Percentiles rank a stretch among this genome's conserved stretches.
These are phyloP conservation scores for Tridacna gigas DNA, from an alignment of 2,888 invertebrate species.

Conservation along the genomic window DNA sequence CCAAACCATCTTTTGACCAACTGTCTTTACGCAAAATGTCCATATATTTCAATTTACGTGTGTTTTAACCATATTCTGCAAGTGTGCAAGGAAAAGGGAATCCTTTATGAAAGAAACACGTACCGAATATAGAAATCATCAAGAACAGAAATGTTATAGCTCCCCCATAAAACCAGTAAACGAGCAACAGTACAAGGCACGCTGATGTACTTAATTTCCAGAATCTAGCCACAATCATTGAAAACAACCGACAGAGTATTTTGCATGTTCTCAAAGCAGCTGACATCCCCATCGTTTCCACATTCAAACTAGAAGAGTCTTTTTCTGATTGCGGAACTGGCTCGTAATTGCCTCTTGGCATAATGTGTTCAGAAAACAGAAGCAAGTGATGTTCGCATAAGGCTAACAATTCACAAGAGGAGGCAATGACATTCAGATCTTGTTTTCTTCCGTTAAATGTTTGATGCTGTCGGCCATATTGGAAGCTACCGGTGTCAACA, in stretches of 20 bases:
- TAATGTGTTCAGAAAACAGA: not conserved
- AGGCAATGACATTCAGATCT: not conserved
- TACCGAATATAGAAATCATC: conserved; percentile 90
- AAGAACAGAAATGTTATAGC: conserved; percentile 90
- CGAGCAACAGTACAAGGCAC: conserved; percentile 89
- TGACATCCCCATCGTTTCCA: conserved; percentile 35
- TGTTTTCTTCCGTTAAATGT: not conserved
- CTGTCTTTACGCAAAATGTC: no score
- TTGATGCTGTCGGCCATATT: conserved; percentile 1
- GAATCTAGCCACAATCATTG: conserved; percentile 87
- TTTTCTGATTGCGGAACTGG: not conserved
- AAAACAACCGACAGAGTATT: conserved; percentile 43
- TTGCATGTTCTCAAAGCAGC: conserved; percentile 39
- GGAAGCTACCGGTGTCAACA: not conserved
- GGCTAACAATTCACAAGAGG: not conserved
- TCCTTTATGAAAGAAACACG: no score
- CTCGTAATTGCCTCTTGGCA: conserved; percentile 10
- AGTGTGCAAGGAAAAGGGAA: no score
- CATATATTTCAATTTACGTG: no score
- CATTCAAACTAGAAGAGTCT: not conserved
- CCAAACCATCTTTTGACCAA: no score
- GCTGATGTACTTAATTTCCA: conserved; percentile 92
- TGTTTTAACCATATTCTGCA: no score
- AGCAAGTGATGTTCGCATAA: not conserved
- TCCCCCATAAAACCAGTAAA: conserved; percentile 94